Evolutionary conservation across 2,888 invertebrate species (phyloP), one percentile per base, ranked within the genome.

Genomic region (Bursaphelenchus okinawaensis): DNA sequence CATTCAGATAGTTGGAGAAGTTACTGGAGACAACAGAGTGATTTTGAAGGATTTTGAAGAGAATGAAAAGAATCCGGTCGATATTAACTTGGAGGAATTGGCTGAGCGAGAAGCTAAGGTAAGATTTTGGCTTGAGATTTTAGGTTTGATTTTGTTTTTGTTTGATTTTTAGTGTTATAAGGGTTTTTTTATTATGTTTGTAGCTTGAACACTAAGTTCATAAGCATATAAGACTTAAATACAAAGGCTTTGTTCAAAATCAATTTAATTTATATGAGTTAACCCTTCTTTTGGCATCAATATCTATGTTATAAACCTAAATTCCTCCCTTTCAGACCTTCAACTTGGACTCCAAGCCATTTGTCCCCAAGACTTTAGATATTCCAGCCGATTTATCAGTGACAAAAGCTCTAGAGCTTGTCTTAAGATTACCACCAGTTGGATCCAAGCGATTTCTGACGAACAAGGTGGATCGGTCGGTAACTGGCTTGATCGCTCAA

Each of bases 401-500:
- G 0, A 85, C 85, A 66, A 87, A 87, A 63, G 90, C 90, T 0
- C 84, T 93, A 8, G 86, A 90, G 64, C 86, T 89, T 70, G 94
- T 96, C 0, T 84, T 98, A 54, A 77, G 85, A 4, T 87, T 95
- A 23, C 91, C 95, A 0, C 88, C 92, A 1, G 94, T 98, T 6
- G 91, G 90, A 55, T 93, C 94, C 83, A 98, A 98, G 84, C 87
- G 95, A 63, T 79, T 72, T 62, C 62, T 79, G 31, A 79, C 78
- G 1, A 72, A 70, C 52, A 79, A 79, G 68, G 84, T 84, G 8
- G 86, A 86, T 72, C 77, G 95, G 52, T 94, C 93, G 83, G 95
- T 96, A 8, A 90, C 92, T 1, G 96, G 96, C 0, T 86, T 96
- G 19, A 88, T 96, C 64, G 96, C 93, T 0, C 95, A 95, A 84